These are phyloP conservation scores for Parazoanthus darwini DNA, from an alignment of 92 coral and sea anemone genomes.

Conservation along the genomic window DNA sequence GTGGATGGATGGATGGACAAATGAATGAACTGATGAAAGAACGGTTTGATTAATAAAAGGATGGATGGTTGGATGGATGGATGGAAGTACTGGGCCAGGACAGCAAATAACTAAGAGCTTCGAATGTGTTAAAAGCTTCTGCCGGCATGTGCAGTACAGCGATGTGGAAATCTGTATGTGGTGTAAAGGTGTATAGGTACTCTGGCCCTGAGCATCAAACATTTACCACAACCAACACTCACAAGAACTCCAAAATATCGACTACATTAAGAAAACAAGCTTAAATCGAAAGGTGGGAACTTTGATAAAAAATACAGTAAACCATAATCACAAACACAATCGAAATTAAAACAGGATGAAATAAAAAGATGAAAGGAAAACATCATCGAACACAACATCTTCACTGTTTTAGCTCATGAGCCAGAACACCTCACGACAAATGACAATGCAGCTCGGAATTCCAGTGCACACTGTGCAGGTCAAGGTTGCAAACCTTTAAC, in stretches of 20 bases:
- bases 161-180: background rate
- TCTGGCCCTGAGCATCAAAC: conserved; percentile 22
- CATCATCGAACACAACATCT: background rate
- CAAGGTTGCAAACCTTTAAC: background rate
- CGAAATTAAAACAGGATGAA: background rate
- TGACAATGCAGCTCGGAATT: conserved; percentile 1
- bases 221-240: background rate
- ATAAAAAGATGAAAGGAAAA: background rate
- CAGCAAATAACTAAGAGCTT: too few species aligned
- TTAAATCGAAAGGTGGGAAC: background rate
- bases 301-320: too few species aligned
- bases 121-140: background rate
- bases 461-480: background rate
- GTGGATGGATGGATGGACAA: background rate
- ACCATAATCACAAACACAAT: background rate
- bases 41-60: background rate
- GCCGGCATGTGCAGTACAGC: background rate
- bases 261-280: background rate
- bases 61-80: background rate
- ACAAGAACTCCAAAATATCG: background rate
- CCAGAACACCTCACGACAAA: conserved; percentile 25
- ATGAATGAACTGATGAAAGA: background rate
- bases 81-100: background rate
- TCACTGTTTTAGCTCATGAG: background rate
- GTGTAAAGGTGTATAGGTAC: background rate